Conservation (phyloP, 1,140 invertebrate species). For the Apis mellifera region Amel_HAv3.1 CM009935.2:11629001-11629500, state of each 20-base stretch:
- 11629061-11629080: background rate
- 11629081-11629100: too few relatives aligned
- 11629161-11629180: too few relatives aligned
- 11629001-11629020: conserved; percentile 12
- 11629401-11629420: conserved; percentile 58
- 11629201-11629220: too few relatives aligned
- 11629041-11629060: background rate
- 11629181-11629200: too few relatives aligned
- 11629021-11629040: background rate
- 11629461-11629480: conserved; percentile 54
- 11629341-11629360: conserved; percentile 54
- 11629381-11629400: conserved; percentile 44
- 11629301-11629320: too few relatives aligned
- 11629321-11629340: conserved; percentile 43
- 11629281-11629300: conserved; percentile 18
- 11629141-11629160: too few relatives aligned
- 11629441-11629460: conserved; percentile 45
- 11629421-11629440: conserved; percentile 63
- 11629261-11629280: conserved; percentile 8
- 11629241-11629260: background rate
- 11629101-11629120: too few relatives aligned
- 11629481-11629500: conserved; percentile 4
- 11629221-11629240: too few relatives aligned
- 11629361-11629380: conserved; percentile 51
- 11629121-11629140: too few relatives aligned